Conservation (phyloP, 2,888 invertebrate genomes). For the Lasioglossum pauxillum region DNA sequence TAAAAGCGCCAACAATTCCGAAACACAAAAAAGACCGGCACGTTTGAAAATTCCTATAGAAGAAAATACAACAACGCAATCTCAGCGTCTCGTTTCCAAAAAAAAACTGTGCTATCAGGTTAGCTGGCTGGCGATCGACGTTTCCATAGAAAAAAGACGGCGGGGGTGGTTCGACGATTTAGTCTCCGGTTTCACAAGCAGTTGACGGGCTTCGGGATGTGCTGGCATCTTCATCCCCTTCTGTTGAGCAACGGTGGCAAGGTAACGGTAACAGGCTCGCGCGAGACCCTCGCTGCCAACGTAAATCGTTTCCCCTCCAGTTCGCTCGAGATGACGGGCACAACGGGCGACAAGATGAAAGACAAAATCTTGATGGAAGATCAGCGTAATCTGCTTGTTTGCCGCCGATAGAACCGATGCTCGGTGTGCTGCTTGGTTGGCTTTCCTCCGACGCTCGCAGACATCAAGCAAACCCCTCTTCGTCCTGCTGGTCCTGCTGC, state of each 20-base stretch:
- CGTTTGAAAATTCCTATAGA: no score
- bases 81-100: not conserved
- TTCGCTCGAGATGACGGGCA: conserved; percentile 17
- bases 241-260: not conserved
- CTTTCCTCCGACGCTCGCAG: conserved; percentile 30
- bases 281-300: not conserved
- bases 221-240: not conserved
- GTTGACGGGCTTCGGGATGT: not conserved
- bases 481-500: not conserved
- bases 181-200: not conserved
- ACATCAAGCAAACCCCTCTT: not conserved
- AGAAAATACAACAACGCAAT: not conserved
- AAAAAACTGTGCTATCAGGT: not conserved
- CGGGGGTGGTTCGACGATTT: not conserved
- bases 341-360: conserved; percentile 20
- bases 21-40: no score
- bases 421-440: conserved; percentile 12
- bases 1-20: no score
- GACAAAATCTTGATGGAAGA: conserved; percentile 33
- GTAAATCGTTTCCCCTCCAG: conserved; percentile 14
- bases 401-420: conserved; percentile 32
- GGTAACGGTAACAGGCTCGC: not conserved
- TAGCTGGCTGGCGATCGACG: not conserved
- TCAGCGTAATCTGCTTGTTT: conserved; percentile 34
- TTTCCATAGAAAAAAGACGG: not conserved